These are phyloP conservation scores for Mus caroli DNA, from an alignment of 2,797 vertebrate species.

Conservation along the genomic window DNA sequence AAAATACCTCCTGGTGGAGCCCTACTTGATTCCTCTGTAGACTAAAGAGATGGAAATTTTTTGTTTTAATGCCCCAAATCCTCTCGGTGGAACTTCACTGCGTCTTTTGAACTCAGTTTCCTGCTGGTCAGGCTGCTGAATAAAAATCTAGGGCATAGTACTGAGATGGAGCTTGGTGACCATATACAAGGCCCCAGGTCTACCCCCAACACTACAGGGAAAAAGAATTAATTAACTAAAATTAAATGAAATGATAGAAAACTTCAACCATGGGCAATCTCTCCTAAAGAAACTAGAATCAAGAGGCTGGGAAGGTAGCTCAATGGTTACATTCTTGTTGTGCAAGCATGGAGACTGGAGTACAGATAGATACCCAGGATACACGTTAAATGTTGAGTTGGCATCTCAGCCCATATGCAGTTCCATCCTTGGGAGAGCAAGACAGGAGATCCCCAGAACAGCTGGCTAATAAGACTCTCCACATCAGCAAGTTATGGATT, in stretches of 20 bases:
- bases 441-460: background rate
- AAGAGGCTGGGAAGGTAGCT: background rate
- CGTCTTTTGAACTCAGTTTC: background rate
- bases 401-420: background rate
- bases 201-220: background rate
- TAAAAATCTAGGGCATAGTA: background rate
- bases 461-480: background rate
- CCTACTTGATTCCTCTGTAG: background rate
- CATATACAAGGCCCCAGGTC: background rate
- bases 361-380: background rate
- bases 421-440: background rate
- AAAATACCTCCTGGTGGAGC: background rate
- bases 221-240: background rate
- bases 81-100: conserved; percentile 19
- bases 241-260: background rate
- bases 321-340: background rate
- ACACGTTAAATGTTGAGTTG: background rate
- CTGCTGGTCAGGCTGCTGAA: background rate
- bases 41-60: background rate
- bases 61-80: background rate
- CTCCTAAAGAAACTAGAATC: background rate
- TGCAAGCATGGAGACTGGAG: background rate
- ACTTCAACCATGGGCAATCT: background rate
- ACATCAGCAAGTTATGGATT: background rate
- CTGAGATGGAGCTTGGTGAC: background rate